Percentiles rank a stretch among this genome's conserved stretches.
These are phyloP conservation scores for Mungos mungo DNA, from an alignment of 2,113 vertebrate species.

Conservation along the genomic window DNA sequence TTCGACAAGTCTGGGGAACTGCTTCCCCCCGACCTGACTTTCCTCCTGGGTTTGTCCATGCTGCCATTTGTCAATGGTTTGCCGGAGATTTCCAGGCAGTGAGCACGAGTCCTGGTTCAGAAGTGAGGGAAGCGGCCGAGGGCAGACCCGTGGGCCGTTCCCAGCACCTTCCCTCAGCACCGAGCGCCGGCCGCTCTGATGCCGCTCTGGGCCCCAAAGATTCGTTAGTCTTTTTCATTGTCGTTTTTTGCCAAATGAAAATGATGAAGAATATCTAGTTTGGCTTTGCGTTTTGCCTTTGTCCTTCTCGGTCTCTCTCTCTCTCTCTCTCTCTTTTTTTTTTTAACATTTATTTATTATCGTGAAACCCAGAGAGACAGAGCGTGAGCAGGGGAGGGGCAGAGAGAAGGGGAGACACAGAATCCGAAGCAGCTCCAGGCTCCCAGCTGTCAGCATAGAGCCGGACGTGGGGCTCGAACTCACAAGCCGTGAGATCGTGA, in stretches of 20 bases:
- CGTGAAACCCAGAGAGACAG: too few relatives aligned
- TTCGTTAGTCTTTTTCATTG: not conserved
- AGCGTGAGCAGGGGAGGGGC: too few relatives aligned
- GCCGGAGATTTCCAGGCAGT: not conserved
- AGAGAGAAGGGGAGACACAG: too few relatives aligned
- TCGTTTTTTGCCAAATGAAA: not conserved
- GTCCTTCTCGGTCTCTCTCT: not conserved
- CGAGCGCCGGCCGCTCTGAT: accelerated
- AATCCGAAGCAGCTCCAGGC: too few relatives aligned
- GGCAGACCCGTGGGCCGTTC: accelerated
- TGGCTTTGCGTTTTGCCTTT: not conserved
- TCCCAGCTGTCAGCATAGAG: too few relatives aligned
- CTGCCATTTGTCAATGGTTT: not conserved
- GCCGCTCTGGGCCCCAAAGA: not conserved
- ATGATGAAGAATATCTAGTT: not conserved
- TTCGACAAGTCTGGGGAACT: not conserved
- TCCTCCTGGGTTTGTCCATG: not conserved
- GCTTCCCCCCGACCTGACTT: not conserved
- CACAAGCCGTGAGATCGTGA: too few relatives aligned
- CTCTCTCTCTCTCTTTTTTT: too few relatives aligned
- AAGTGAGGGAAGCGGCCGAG: not conserved
- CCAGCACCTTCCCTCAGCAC: not conserved
- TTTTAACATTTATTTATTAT: too few relatives aligned
- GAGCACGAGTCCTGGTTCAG: accelerated
- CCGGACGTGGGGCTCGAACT: too few relatives aligned